A percentile compares a stretch with the other conserved stretches of the same genome.
Conservation (phyloP, 1,140 invertebrate genomes). For the Lepidurus arcticus region DNA sequence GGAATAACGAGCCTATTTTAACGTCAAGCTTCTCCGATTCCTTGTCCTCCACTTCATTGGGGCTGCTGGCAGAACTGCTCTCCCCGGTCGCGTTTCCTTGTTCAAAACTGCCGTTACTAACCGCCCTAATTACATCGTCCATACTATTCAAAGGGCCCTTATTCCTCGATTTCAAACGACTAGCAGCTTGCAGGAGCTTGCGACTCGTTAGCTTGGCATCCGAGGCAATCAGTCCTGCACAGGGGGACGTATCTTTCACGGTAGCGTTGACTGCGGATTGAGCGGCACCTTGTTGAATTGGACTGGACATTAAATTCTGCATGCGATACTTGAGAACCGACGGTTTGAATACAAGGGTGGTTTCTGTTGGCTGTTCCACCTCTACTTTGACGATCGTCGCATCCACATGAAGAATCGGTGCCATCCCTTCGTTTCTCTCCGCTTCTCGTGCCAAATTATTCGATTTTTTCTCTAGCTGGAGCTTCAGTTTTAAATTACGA, state of each 20-base stretch:
- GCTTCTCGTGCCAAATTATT: not conserved
- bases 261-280: not conserved
- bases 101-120: not conserved
- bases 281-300: not conserved
- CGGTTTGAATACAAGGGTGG: not conserved
- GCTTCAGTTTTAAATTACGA: slow-evolving; percentile 2
- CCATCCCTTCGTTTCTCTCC: slow-evolving; percentile 2
- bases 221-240: slow-evolving; percentile 1
- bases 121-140: not conserved
- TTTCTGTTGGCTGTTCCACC: not conserved
- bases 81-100: not conserved
- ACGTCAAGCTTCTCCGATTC: not conserved
- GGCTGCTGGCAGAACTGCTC: not conserved
- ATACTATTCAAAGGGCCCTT: not conserved
- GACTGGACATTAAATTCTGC: not conserved
- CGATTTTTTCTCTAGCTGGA: not conserved
- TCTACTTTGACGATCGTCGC: not conserved
- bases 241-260: not conserved
- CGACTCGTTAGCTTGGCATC: not conserved
- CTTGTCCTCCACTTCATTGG: not conserved
- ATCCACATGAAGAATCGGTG: not conserved
- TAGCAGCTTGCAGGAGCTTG: not conserved
- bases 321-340: not conserved
- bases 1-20: too few relatives aligned
- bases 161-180: not conserved